Evolutionary conservation across 2,888 invertebrate species (phyloP).

Genomic region (Syrista parreyssii): DNA sequence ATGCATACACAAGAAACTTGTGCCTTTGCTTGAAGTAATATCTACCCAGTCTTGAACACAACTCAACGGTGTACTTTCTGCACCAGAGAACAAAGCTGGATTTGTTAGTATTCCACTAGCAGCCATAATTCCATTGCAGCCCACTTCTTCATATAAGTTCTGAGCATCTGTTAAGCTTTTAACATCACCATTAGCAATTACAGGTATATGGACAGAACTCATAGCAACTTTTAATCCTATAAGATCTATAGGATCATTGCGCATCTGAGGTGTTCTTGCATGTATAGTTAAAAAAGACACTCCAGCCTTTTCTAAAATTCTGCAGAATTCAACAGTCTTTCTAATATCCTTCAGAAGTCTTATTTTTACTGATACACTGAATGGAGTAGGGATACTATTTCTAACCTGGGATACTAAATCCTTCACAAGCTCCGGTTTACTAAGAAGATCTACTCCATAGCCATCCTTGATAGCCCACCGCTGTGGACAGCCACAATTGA

Average conservation of each 20-base stretch:
- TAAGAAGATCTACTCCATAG: slow-evolving; percentile 86
- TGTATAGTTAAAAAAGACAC: slow-evolving; percentile 91
- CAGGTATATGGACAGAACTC: slow-evolving; percentile 79
- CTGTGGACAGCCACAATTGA: slow-evolving; percentile 99
- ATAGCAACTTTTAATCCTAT: slow-evolving; percentile 79
- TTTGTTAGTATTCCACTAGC: slow-evolving; percentile 92
- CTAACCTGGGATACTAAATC: slow-evolving; percentile 84
- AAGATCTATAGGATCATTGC: slow-evolving; percentile 78
- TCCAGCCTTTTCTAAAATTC: slow-evolving; percentile 85
- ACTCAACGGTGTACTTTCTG: slow-evolving; percentile 74
- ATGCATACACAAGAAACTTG: slow-evolving; percentile 86
- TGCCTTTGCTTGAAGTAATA: slow-evolving; percentile 71
- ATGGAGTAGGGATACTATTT: slow-evolving; percentile 77
- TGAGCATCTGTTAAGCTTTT: slow-evolving; percentile 79
- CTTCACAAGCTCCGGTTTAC: slow-evolving; percentile 84
- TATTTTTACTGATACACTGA: slow-evolving; percentile 93
- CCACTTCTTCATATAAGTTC: slow-evolving; percentile 74
- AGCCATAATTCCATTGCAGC: slow-evolving; percentile 88
- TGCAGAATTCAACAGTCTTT: slow-evolving; percentile 83
- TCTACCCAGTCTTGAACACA: slow-evolving; percentile 88
- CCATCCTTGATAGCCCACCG: slow-evolving; percentile 93
- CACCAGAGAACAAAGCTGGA: slow-evolving; percentile 88
- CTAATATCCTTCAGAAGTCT: slow-evolving; percentile 79
- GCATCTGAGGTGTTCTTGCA: slow-evolving; percentile 89
- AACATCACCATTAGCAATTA: slow-evolving; percentile 94